These are phyloP conservation scores for Atta texana DNA, from an alignment of 1,140 invertebrate species.

Conservation along the genomic window DNA sequence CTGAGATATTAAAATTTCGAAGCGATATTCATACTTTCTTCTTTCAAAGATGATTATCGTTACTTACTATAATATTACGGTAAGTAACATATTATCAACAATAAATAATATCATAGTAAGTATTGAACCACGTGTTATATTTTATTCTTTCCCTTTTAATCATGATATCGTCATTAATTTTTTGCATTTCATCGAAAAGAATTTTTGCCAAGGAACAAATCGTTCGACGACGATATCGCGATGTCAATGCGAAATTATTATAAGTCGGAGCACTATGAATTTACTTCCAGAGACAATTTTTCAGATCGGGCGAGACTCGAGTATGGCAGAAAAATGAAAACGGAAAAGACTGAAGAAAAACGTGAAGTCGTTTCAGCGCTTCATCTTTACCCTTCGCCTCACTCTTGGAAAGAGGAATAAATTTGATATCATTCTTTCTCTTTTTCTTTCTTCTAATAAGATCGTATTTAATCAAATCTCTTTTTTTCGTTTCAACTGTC, in stretches of 20 bases:
- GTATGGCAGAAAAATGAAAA: conserved; percentile 45
- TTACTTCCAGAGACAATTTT: conserved; percentile 55
- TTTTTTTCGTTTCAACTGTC: conserved; percentile 18
- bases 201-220: not conserved
- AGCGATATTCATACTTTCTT: not conserved
- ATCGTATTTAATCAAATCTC: conserved; percentile 22
- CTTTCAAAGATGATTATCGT: not conserved
- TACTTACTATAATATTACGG: not conserved
- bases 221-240: not conserved
- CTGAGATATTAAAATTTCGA: not conserved
- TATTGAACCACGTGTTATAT: not conserved
- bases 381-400: not conserved
- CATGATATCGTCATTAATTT: conserved; percentile 18
- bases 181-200: conserved; percentile 24
- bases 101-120: not conserved
- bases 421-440: conserved; percentile 34
- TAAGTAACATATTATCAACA: not conserved
- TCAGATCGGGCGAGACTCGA: conserved; percentile 20
- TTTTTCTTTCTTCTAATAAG: conserved; percentile 15
- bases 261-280: conserved; percentile 35
- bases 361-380: conserved; percentile 16
- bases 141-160: not conserved
- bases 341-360: conserved; percentile 34
- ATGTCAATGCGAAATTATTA: conserved; percentile 46
- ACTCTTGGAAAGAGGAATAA: conserved; percentile 51